These are phyloP conservation scores for Austrolebias charrua DNA, from an alignment of 2,797 vertebrate genomes.

Conservation along the genomic window DNA sequence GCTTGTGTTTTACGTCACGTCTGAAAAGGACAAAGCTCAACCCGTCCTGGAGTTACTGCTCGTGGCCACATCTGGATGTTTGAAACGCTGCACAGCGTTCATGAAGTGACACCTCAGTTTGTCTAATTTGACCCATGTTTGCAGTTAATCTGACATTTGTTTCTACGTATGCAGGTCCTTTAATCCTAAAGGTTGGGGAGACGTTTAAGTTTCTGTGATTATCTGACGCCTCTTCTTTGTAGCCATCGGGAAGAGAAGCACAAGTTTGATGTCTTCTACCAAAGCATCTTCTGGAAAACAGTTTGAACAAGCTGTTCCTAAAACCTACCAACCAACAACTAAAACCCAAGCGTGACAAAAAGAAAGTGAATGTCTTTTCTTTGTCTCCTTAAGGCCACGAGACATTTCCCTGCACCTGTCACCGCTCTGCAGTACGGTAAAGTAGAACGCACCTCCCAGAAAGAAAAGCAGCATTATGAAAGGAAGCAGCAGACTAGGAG, in stretches of 20 bases:
- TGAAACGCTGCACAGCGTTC: conserved; percentile 46
- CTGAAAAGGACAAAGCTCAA: conserved; percentile 74
- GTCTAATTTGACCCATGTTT: conserved; percentile 44
- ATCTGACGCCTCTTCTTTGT: conserved; percentile 51
- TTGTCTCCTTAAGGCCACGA: conserved; percentile 72
- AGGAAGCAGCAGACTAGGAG: conserved; percentile 68
- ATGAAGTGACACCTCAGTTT: conserved; percentile 53
- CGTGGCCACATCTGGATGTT: conserved; percentile 30
- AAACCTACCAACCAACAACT: conserved; percentile 71
- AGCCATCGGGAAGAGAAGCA: conserved; percentile 54
- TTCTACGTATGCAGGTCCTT: conserved; percentile 46
- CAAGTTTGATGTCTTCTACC: conserved; percentile 64
- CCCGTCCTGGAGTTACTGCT: conserved; percentile 53
- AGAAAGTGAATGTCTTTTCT: conserved; percentile 70
- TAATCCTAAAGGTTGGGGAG: conserved; percentile 40
- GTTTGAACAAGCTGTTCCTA: conserved; percentile 60
- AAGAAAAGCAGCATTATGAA: conserved; percentile 78
- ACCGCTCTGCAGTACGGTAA: conserved; percentile 65
- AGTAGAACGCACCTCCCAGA: conserved; percentile 63
- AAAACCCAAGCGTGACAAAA: conserved; percentile 47
- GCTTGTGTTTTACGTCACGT: conserved; percentile 74
- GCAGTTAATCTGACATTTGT: conserved; percentile 50
- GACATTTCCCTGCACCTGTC: conserved; percentile 78
- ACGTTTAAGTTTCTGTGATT: conserved; percentile 38
- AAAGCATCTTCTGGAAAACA: conserved; percentile 65